Evolutionary conservation across 2,888 invertebrate genomes (phyloP), one percentile per base, ranked within the genome.

Genomic region (Zelleria hepariella): DNA sequence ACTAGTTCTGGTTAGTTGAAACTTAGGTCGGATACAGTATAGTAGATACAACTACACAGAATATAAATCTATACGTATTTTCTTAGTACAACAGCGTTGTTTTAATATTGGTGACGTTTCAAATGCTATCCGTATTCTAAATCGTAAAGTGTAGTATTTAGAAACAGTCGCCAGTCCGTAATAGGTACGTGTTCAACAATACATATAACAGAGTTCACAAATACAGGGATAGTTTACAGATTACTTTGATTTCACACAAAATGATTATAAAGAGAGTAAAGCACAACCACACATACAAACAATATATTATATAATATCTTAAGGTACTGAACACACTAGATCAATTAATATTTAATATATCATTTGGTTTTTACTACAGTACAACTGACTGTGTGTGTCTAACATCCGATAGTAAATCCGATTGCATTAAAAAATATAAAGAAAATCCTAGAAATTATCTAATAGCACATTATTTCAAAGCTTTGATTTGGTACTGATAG

Each of bases 211-310:
- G 86, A 86, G 86, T 86, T 42, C 32, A 42, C 75, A 77, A 10
- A 87, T 87, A 87, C 86, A 87, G 86, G 87, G 87, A 87, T 86
- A 85, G 82, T 86, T 86, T 87, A 85, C 75, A 77, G 70, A 83
- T 77, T 74, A 74, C 77, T 68, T 76, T 70, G 64, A 70, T 71
- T 61, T 60, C 25, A 49, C 20, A 20, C 54, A 24, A 42, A 25
- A n/a, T 20, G 15, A 15, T 42, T 42, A 42, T 10, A 2, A 42
- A 42, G 15, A 42, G 32, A 15, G 32, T 42, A 42, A 42, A 42
- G 32, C 32, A 42, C 32, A 42, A 42, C 15, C 32, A 42, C 32
- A 15, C 32, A 42, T 42, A 42, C 32, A 15, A 15, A 42, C 32
- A 42, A 42, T 42, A 42, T 42, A 42, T 15, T n/a, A 42, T 42